Evolutionary conservation across 1,140 invertebrate genomes (phyloP).

Genomic region (Drosophila pseudoananassae): DNA sequence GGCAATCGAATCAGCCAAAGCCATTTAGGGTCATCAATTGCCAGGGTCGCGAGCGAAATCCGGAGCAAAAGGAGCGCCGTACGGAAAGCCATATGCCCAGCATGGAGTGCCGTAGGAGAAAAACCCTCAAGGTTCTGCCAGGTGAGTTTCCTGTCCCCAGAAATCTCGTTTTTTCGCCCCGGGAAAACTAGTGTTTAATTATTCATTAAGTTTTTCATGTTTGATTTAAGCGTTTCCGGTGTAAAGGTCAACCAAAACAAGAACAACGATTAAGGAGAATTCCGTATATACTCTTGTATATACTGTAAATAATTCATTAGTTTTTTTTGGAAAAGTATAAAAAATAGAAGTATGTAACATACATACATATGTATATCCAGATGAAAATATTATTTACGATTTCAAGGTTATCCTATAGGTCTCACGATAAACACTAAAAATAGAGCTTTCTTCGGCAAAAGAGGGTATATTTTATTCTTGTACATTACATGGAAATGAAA

Average conservation of each 20-base stretch:
- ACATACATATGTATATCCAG: too few species aligned
- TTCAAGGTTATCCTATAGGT: too few species aligned
- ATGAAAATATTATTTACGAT: too few species aligned
- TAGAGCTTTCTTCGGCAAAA: too few species aligned
- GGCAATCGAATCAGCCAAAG: conserved; percentile 80
- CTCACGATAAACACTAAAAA: too few species aligned
- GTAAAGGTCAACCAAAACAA: neutral
- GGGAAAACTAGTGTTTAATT: conserved; percentile 1
- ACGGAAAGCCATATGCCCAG: conserved; percentile 55
- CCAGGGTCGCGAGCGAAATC: conserved; percentile 58
- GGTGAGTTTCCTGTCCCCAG: conserved; percentile 50
- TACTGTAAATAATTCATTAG: too few species aligned
- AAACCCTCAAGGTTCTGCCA: conserved; percentile 45
- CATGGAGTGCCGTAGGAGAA: conserved; percentile 48
- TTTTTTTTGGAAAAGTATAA: too few species aligned
- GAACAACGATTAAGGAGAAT: neutral
- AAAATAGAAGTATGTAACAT: too few species aligned
- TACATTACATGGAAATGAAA: too few species aligned
- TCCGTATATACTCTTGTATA: too few species aligned
- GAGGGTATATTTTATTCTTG: too few species aligned
- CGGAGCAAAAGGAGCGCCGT: conserved; percentile 4
- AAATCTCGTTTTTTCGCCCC: neutral
- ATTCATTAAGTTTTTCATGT: conserved; percentile 1
- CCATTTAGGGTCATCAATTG: conserved; percentile 82
- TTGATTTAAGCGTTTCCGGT: neutral